phyloP scores from a whole-genome alignment of 2,888 invertebrate genomes.

The Eremobia ochroleuca region DNA sequence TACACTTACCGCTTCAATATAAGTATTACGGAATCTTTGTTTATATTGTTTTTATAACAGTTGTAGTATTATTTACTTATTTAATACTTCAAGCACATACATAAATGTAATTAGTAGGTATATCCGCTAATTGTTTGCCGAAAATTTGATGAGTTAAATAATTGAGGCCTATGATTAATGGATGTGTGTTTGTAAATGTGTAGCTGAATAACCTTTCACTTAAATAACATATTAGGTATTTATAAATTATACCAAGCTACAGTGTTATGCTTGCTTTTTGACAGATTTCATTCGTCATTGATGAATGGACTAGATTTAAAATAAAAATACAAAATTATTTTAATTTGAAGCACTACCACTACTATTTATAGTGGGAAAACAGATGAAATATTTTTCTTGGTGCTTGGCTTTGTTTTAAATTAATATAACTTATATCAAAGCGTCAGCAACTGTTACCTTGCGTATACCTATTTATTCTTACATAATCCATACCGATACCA shows the following conservation, averaged over 20 bases:
- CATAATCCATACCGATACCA: too few species aligned
- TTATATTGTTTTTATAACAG: constrained; percentile 18
- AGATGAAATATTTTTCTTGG: too few species aligned
- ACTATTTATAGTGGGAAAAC: too few species aligned
- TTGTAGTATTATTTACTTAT: neutral
- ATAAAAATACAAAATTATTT: neutral
- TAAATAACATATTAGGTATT: too few species aligned
- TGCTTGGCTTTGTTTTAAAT: too few species aligned
- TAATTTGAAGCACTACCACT: too few species aligned
- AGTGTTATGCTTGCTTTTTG: neutral
- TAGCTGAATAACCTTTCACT: neutral
- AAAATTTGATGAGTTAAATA: neutral
- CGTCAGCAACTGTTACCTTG: too few species aligned
- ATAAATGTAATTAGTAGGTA: too few species aligned
- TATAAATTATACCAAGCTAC: neutral
- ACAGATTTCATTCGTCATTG: too few species aligned
- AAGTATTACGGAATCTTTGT: constrained; percentile 25
- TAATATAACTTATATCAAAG: too few species aligned
- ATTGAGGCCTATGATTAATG: neutral
- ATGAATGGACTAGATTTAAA: neutral
- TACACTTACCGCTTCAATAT: constrained; percentile 29
- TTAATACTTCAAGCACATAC: too few species aligned
- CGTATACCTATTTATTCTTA: too few species aligned
- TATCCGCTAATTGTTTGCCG: neutral
- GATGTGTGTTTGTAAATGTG: neutral